phyloP scores from a whole-genome alignment of 2,113 vertebrate species.

The Turdus rufiventris region DNA sequence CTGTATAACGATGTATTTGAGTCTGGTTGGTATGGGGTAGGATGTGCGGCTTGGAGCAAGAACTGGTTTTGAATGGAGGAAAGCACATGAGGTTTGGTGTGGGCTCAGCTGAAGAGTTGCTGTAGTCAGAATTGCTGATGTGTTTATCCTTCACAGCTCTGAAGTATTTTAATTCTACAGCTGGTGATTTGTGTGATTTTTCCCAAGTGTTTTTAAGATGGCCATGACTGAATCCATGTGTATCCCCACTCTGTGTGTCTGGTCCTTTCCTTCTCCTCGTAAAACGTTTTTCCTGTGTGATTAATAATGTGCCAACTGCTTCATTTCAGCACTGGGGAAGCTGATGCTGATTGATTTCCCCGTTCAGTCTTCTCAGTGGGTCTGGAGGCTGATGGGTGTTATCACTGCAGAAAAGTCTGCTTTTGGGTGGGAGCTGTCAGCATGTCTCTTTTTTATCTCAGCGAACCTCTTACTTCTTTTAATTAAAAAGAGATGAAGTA shows the following conservation, averaged over 20 bases:
- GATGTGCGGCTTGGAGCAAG: not conserved
- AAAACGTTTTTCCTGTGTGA: not conserved
- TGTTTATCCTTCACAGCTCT: not conserved
- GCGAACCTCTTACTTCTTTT: not conserved
- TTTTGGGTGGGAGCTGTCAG: constrained; percentile 8
- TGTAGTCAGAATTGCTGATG: not conserved
- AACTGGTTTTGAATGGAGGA: not conserved
- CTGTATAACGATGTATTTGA: fast-evolving
- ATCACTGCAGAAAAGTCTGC: not conserved
- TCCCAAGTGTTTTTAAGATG: not conserved
- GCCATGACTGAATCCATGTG: not conserved
- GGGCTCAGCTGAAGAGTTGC: not conserved
- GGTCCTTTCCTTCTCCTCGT: not conserved
- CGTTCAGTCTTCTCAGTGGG: not conserved
- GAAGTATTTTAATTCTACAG: not conserved
- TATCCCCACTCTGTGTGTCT: not conserved
- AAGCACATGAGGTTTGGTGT: not conserved
- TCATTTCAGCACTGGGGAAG: not conserved
- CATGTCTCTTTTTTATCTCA: not conserved
- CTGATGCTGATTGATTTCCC: not conserved
- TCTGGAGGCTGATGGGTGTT: not conserved
- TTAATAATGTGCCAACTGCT: not conserved
- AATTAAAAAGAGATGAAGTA: not conserved
- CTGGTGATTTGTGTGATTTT: not conserved
- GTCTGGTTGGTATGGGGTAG: not conserved